Conservation (phyloP, 2,113 vertebrate species). For the Psittacula cyanocephala region DNA sequence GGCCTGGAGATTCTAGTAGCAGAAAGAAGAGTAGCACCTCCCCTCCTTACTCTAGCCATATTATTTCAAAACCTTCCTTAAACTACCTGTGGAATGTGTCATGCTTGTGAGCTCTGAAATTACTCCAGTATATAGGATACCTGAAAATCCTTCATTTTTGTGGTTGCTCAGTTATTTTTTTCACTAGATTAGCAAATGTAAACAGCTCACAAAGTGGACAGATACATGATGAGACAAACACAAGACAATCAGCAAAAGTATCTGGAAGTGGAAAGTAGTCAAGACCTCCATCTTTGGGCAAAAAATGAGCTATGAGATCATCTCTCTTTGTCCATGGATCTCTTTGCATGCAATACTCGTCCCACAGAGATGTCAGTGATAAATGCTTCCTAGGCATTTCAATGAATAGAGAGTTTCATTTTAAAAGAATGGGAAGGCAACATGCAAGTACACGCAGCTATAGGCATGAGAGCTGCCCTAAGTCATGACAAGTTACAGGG, state of each 20-base stretch:
- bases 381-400: neutral
- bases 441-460: neutral
- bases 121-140: neutral
- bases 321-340: neutral
- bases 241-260: neutral
- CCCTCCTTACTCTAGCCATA: neutral
- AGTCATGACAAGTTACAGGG: rapidly evolving
- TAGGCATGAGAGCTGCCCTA: neutral
- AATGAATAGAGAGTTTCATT: neutral
- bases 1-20: neutral
- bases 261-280: neutral
- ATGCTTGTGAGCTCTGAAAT: neutral
- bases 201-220: neutral
- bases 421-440: neutral
- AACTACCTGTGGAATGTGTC: neutral
- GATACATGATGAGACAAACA: neutral
- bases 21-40: neutral
- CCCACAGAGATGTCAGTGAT: neutral
- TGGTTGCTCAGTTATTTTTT: neutral
- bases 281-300: neutral
- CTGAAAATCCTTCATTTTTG: neutral
- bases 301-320: neutral
- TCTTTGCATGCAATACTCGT: neutral
- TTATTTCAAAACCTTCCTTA: neutral
- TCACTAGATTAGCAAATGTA: neutral